Evolutionary conservation across 2,797 vertebrate species (phyloP).

Genomic region (Neopelma chrysocephalum): DNA sequence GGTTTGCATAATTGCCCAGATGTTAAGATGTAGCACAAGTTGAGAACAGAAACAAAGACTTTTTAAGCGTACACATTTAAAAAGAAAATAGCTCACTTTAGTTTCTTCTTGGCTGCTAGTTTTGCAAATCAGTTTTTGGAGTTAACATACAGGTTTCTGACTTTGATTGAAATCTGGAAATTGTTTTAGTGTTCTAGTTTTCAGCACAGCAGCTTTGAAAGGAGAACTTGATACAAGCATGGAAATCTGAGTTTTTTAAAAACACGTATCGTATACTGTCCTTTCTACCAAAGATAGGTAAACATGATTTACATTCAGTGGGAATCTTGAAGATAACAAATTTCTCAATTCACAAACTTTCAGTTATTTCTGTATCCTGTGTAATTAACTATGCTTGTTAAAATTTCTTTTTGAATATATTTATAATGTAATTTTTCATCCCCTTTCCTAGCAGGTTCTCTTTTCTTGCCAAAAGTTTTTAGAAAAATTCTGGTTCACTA

Average conservation of each 20-base stretch:
- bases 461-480: background rate
- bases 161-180: slow-evolving; percentile 40
- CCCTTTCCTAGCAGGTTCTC: background rate
- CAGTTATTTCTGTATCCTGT: background rate
- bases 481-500: background rate
- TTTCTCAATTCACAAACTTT: background rate
- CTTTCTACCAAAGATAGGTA: background rate
- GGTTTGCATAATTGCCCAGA: slow-evolving; percentile 73
- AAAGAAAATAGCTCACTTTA: slow-evolving; percentile 23
- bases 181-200: slow-evolving; percentile 17
- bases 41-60: slow-evolving; percentile 37
- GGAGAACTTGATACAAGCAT: background rate
- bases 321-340: background rate
- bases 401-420: background rate
- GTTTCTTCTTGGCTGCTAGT: slow-evolving; percentile 7
- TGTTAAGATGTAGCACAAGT: slow-evolving; percentile 57
- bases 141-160: background rate
- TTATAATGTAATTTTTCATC: background rate
- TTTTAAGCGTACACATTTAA: slow-evolving; percentile 14
- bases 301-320: background rate
- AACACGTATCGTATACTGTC: background rate
- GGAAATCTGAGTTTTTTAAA: background rate
- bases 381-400: background rate
- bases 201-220: background rate
- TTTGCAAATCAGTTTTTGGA: slow-evolving; percentile 52